phyloP scores from a whole-genome alignment of 2,888 invertebrate genomes.

The Tiliacea citrago region DNA sequence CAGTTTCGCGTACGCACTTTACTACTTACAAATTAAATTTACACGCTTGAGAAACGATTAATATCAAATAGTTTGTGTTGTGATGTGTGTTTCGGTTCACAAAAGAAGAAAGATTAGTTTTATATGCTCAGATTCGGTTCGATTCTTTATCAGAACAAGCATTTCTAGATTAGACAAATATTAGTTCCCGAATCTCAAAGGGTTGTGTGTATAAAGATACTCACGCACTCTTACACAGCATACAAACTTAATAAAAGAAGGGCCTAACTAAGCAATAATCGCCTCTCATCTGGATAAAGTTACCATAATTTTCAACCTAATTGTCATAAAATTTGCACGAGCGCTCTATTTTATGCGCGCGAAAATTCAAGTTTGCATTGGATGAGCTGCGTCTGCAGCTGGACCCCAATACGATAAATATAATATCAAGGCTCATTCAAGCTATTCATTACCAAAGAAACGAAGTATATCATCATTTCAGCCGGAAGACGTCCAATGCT shows the following conservation, averaged over 20 bases:
- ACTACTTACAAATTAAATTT: neutral
- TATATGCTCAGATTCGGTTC: neutral
- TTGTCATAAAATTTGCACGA: neutral
- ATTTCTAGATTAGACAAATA: conserved; percentile 21
- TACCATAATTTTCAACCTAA: neutral
- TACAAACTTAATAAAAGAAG: neutral
- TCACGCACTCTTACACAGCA: neutral
- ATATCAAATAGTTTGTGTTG: neutral
- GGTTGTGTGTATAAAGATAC: neutral
- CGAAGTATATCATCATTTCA: neutral
- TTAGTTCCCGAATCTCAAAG: neutral
- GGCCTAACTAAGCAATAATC: neutral
- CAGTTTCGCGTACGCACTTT: neutral
- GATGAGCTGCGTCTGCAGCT: neutral
- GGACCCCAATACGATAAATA: neutral
- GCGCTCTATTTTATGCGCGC: neutral
- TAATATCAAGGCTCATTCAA: neutral
- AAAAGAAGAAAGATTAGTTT: neutral
- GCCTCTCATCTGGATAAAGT: neutral
- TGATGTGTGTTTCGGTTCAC: neutral
- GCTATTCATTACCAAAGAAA: neutral
- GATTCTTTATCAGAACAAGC: conserved; percentile 25
- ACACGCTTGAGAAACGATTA: neutral
- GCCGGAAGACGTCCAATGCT: too few species aligned
- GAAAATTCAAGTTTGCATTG: neutral